Evolutionary conservation across 2,797 vertebrate genomes (phyloP), one percentile per base, ranked within the genome.

Genomic region (Mus caroli): DNA sequence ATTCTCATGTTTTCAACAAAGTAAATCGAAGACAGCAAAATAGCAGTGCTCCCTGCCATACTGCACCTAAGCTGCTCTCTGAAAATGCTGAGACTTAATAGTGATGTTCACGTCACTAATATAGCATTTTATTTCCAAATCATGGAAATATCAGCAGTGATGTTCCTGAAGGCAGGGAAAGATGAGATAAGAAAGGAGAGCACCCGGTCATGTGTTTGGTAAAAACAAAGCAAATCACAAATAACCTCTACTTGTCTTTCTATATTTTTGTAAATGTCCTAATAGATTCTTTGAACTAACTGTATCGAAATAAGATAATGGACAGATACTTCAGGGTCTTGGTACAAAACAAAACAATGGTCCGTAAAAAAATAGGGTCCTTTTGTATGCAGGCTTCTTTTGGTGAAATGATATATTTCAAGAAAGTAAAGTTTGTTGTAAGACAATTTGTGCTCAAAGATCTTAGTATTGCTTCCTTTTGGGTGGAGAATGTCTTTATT

Each of bases 391-490:
- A 43, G 1, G 69, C 11, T 89, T 89, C 5, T 88, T 91, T 95
- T 75, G 58, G 26, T 89, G 52, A 86, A 92, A 86, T 82, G 19
- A 43, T 92, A 2, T 60, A 79, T 92, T 88, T 60, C 37, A 17
- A 79, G 60, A 15, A 82, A 90, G 46, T n/a, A 69, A 60, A 87
- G 13, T 86, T 75, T 85, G 2, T 75, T 69, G 8, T 71, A 31
- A 93, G 58, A 86, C 93, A 91, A 78, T 46, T 50, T 37, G 77
- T 60, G 60, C 37, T 87, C 3, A 82, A 37, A 28, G 90, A 6
- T 83, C 50, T 76, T 46, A 56, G 14, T 43, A 50, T 60, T 94
- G 37, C 62, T 86, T 96, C 34, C 69, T 92, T 96, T 93, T 52
- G 46, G 24, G 60, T 58, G 22, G 84, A 69, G 43, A 60, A 52